phyloP scores from a whole-genome alignment of 1,140 invertebrate genomes.

The Aphis craccivora region DNA sequence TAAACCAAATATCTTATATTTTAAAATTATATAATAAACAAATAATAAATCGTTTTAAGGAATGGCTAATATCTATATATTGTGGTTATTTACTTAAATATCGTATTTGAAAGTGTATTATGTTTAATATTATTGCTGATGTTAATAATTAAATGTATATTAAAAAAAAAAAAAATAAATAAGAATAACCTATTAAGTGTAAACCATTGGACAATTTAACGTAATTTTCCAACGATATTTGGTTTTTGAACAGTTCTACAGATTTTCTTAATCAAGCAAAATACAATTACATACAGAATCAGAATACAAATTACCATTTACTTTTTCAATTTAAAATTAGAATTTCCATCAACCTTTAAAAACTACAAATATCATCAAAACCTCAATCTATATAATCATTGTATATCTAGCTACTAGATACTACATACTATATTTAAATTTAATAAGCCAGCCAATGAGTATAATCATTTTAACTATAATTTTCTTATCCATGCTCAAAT shows the following conservation, averaged over 20 bases:
- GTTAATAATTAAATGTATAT: too few relatives aligned
- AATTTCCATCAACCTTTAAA: background rate
- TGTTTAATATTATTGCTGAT: too few relatives aligned
- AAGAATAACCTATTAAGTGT: too few relatives aligned
- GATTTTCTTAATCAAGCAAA: background rate
- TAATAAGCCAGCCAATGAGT: background rate
- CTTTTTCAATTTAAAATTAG: background rate
- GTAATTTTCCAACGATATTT: background rate
- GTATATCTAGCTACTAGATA: background rate
- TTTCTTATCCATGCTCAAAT: background rate
- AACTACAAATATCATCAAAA: background rate
- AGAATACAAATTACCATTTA: background rate
- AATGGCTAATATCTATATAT: background rate
- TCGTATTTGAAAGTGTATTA: background rate
- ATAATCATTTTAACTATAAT: background rate
- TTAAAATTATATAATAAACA: background rate
- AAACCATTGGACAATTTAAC: too few relatives aligned
- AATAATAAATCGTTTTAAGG: background rate
- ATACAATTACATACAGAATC: background rate
- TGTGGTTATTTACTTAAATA: background rate
- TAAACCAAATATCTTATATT: background rate
- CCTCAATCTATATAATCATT: background rate
- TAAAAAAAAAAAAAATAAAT: too few relatives aligned
- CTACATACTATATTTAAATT: background rate
- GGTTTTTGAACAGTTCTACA: background rate